Base-by-base conservation (phyloP, 2,113 vertebrate genomes). In the Tragulus kanchil region DNA sequence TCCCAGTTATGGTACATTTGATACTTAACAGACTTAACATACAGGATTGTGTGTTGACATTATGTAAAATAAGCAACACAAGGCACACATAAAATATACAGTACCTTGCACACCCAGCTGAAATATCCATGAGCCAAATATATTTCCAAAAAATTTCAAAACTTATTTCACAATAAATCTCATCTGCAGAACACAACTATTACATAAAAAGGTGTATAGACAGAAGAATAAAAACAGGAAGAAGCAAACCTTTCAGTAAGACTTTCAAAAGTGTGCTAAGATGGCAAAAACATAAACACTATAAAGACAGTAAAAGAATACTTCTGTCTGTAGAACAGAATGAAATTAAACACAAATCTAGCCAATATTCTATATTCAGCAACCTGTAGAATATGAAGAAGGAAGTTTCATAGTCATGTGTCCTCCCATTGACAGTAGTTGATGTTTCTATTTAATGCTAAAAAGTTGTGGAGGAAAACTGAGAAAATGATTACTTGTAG, bases 181-280 rank as follows among this genome's bases (percentile, higher is more conserved):
- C 96, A 98, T 98, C 96, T 97, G 92, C 95, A 98, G 98, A 97
- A 98, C 64, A 94, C 96, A 98, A 98, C 93, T 97, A 98, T 98
- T 96, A 97, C 94, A 98, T 98, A 98, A 98, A 97, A 98, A 98
- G 98, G 89, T 98, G 96, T 98, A 98, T 98, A 97, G 97, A 98
- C 96, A 97, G 96, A 98, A 98, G 98, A 98, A 98, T 92, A 95
- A 98, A 98, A 98, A 59, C 93, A 98, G 25, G 95, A 96, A 83
- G 75, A 84, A 97, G 94, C 45, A 97, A 97, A 97, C 45, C 86
- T 97, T 79, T 77, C 90, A 98, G 90, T 58, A 92, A 93, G 88
- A 91, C 89, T 19, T 84, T 91, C 97, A 97, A 98, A 97, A 97
- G 89, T 90, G 77, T 97, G 84, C 97, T 97, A 95, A 42, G 69